Evolutionary conservation across 2,113 vertebrate species (phyloP).

Genomic region (Colaptes auratus): DNA sequence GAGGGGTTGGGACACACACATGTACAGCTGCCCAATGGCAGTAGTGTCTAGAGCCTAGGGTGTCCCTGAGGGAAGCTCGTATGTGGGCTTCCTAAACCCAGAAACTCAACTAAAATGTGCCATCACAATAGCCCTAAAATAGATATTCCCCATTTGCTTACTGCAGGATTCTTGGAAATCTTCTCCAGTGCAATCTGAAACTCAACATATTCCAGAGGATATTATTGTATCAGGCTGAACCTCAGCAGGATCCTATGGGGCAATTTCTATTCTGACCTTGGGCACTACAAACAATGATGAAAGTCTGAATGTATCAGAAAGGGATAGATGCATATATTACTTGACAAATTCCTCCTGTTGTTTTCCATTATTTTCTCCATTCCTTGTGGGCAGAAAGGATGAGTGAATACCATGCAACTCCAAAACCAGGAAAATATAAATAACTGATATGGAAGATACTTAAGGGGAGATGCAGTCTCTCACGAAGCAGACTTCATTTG

Average conservation of each 20-base stretch:
- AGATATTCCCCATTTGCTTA: neutral
- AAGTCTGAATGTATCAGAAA: neutral
- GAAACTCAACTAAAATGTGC: neutral
- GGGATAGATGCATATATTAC: neutral
- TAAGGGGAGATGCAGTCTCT: neutral
- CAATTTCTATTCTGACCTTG: neutral
- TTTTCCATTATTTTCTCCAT: neutral
- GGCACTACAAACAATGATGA: neutral
- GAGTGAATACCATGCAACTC: neutral
- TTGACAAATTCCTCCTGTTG: neutral
- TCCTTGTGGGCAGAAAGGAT: neutral
- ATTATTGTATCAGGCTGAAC: neutral
- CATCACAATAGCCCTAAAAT: neutral
- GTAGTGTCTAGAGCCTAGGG: fast-evolving
- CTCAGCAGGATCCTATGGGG: neutral
- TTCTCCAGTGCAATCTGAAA: neutral
- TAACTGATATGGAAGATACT: neutral
- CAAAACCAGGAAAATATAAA: neutral
- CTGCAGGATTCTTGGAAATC: neutral
- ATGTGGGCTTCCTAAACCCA: neutral
- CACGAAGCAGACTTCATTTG: neutral
- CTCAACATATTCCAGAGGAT: neutral
- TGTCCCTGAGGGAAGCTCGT: too few relatives aligned
- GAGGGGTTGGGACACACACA: neutral
- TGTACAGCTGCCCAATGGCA: fast-evolving